Conservation (phyloP, 64 coral and sea anemone genomes). For the Platygyra sinensis region DNA sequence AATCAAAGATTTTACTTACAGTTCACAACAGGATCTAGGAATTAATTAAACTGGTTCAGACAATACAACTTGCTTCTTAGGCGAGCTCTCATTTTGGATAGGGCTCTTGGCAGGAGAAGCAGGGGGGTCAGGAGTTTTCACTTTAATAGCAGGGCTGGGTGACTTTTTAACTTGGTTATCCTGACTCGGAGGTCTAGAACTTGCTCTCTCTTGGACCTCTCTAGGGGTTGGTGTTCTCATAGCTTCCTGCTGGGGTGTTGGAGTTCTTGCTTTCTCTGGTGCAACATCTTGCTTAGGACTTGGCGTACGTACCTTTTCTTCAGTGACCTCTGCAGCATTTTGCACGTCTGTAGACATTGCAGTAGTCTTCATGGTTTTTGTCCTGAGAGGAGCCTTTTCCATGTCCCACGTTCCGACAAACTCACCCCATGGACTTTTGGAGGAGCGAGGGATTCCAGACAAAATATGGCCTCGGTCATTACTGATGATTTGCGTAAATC, state of each 20-base stretch:
- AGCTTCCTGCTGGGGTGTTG: conserved; percentile 42
- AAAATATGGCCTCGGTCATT: conserved; percentile 91
- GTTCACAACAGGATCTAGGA: not conserved
- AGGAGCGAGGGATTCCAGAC: conserved; percentile 76
- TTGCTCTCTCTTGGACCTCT: conserved; percentile 34
- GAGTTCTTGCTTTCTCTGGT: conserved; percentile 17
- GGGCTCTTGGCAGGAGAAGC: conserved; percentile 14
- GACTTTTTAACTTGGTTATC: conserved; percentile 44
- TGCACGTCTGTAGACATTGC: not conserved
- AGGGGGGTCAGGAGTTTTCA: conserved; percentile 26
- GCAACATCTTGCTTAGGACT: conserved; percentile 2
- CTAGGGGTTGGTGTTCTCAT: conserved; percentile 62
- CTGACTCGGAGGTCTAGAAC: conserved; percentile 50
- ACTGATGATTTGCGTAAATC: conserved; percentile 85
- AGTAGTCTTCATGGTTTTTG: conserved; percentile 87
- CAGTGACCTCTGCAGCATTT: not conserved
- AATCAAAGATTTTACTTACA: not conserved
- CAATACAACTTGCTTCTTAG: not conserved
- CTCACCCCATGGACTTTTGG: conserved; percentile 87
- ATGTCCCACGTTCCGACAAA: conserved; percentile 97
- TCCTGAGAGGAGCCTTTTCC: conserved; percentile 63
- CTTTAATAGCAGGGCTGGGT: conserved; percentile 49
- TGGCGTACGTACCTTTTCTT: not conserved
- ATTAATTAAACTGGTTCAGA: not conserved
- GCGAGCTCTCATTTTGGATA: not conserved